phyloP scores from a whole-genome alignment of 2,888 invertebrate species.

The Crepidodera aurea region DNA sequence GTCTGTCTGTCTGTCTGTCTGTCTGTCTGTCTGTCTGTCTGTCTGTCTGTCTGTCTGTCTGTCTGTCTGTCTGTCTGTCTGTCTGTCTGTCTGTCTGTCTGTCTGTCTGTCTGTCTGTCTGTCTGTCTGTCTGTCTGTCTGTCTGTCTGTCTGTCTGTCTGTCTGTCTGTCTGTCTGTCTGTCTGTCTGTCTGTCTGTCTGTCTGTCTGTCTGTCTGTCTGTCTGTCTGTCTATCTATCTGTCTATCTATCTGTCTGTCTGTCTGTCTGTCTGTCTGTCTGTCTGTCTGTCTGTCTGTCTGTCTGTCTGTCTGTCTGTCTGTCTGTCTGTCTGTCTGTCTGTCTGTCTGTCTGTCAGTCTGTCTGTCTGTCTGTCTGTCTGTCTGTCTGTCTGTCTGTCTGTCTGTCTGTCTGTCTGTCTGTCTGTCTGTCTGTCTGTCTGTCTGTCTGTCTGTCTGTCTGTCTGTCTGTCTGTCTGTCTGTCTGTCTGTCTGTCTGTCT shows the following conservation, averaged over 20 bases:
- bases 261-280: constrained; percentile 30
- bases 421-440: constrained; percentile 33
- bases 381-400: constrained; percentile 33
- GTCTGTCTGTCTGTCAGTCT: constrained; percentile 33
- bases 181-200: constrained; percentile 32
- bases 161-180: constrained; percentile 32
- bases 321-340: constrained; percentile 33
- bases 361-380: constrained; percentile 33
- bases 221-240: too few species aligned
- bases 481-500: constrained; percentile 33
- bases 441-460: constrained; percentile 33
- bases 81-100: constrained; percentile 31
- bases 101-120: constrained; percentile 31
- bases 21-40: constrained; percentile 30
- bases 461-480: constrained; percentile 33
- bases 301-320: constrained; percentile 31
- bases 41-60: constrained; percentile 31
- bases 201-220: constrained; percentile 32
- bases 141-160: constrained; percentile 30
- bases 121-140: constrained; percentile 31
- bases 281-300: constrained; percentile 28
- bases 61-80: constrained; percentile 30
- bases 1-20: constrained; percentile 27
- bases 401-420: constrained; percentile 33
- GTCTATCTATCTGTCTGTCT: too few species aligned